Conservation (phyloP, 2,113 vertebrate genomes). For the Onychorhynchus coronatus region DNA sequence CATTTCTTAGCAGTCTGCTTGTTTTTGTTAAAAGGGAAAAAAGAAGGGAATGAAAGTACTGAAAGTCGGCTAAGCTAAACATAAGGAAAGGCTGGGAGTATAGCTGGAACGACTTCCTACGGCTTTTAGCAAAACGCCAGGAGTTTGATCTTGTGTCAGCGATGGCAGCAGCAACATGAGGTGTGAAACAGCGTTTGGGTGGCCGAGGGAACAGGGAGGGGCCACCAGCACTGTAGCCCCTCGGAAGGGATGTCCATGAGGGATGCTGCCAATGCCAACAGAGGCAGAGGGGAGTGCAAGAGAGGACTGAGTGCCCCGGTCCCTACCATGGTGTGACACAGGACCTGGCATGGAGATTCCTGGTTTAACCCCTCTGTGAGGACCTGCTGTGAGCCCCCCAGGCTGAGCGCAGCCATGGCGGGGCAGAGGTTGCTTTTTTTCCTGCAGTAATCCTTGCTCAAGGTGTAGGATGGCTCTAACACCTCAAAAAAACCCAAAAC, state of each 20-base stretch:
- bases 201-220: neutral
- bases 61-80: neutral
- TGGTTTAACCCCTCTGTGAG: neutral
- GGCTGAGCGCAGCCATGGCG: accelerated
- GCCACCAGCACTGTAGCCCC: neutral
- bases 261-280: neutral
- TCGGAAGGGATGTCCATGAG: neutral
- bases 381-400: neutral
- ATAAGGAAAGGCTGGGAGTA: neutral
- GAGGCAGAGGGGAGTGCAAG: neutral
- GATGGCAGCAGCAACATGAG: accelerated
- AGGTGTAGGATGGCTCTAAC: neutral
- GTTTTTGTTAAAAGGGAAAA: neutral
- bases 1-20: neutral
- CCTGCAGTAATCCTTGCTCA: neutral
- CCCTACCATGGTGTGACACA: neutral
- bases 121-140: neutral
- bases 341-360: neutral
- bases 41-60: neutral
- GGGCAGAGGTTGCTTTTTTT: neutral
- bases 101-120: neutral
- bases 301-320: neutral
- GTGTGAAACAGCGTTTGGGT: neutral
- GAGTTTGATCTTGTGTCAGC: neutral
- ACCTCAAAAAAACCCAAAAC: neutral